phyloP scores from a whole-genome alignment of 1,140 invertebrate genomes.

The Drosophila prosaltans region DNA sequence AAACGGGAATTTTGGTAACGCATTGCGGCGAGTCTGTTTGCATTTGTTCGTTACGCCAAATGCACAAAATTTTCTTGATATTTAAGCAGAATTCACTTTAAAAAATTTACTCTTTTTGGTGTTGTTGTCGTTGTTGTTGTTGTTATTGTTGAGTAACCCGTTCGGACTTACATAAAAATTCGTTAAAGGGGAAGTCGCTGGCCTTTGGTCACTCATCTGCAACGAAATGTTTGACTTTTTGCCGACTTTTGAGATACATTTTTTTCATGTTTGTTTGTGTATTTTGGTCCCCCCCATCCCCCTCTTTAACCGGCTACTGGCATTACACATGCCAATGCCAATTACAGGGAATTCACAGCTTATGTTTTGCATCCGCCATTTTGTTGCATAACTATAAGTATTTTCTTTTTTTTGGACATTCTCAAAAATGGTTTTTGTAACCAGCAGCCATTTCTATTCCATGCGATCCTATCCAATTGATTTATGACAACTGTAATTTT shows the following conservation, averaged over 20 bases:
- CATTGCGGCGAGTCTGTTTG: conserved; percentile 49
- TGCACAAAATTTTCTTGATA: conserved; percentile 38
- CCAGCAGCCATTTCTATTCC: conserved; percentile 33
- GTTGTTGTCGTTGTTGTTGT: too few species aligned
- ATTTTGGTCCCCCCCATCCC: too few species aligned
- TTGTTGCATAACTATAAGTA: conserved; percentile 13
- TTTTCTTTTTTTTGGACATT: conserved; percentile 23
- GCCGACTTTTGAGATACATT: conserved; percentile 31
- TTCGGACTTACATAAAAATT: conserved; percentile 17
- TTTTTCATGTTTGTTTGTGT: conserved; percentile 6
- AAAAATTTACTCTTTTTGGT: conserved; percentile 7
- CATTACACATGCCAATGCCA: conserved; percentile 50
- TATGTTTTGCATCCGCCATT: conserved; percentile 42
- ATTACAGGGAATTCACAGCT: conserved; percentile 55
- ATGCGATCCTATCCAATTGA: conserved; percentile 26
- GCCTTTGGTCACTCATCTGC: conserved; percentile 52
- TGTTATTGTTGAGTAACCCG: conserved; percentile 26
- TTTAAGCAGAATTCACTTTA: conserved; percentile 34
- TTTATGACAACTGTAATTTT: conserved; percentile 44
- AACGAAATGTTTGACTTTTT: conserved; percentile 56
- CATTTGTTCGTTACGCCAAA: conserved; percentile 55
- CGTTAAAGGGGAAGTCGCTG: conserved; percentile 39
- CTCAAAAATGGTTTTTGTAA: conserved; percentile 50
- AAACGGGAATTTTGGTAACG: conserved; percentile 29
- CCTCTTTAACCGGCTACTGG: conserved; percentile 33